These are phyloP conservation scores for Dasypus novemcinctus DNA, from an alignment of 2,113 vertebrate species.

Conservation along the genomic window DNA sequence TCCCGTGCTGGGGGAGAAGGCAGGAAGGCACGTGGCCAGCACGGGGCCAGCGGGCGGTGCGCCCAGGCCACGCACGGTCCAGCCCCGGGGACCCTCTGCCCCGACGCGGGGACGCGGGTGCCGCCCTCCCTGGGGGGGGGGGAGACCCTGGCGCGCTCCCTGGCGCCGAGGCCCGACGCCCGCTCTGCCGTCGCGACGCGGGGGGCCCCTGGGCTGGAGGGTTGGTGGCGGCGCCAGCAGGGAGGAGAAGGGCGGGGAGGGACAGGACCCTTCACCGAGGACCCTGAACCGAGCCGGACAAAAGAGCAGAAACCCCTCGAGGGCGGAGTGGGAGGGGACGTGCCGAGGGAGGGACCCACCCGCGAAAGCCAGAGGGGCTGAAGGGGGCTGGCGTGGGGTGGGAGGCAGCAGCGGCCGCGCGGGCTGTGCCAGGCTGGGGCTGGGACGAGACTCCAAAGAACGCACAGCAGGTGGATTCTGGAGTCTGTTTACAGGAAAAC, in stretches of 20 bases:
- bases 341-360: background rate
- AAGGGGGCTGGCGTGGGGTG: background rate
- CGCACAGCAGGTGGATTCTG: background rate
- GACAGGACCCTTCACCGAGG: background rate
- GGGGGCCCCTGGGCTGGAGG: background rate
- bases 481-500: background rate
- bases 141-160: rapidly evolving
- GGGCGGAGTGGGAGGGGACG: background rate
- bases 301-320: background rate
- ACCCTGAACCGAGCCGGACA: background rate
- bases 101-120: rapidly evolving
- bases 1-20: background rate
- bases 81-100: background rate
- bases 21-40: too few relatives aligned
- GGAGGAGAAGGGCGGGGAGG: background rate
- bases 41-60: rapidly evolving
- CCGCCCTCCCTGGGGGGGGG: background rate
- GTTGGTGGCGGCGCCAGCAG: background rate
- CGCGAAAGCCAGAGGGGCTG: background rate
- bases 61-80: rapidly evolving
- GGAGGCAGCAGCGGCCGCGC: too few relatives aligned
- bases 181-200: rapidly evolving
- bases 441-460: background rate
- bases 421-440: background rate
- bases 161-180: background rate